Percentiles rank a stretch among this genome's conserved stretches.
Evolutionary conservation across 2,113 vertebrate species (phyloP).

Genomic region (Martes martes): DNA sequence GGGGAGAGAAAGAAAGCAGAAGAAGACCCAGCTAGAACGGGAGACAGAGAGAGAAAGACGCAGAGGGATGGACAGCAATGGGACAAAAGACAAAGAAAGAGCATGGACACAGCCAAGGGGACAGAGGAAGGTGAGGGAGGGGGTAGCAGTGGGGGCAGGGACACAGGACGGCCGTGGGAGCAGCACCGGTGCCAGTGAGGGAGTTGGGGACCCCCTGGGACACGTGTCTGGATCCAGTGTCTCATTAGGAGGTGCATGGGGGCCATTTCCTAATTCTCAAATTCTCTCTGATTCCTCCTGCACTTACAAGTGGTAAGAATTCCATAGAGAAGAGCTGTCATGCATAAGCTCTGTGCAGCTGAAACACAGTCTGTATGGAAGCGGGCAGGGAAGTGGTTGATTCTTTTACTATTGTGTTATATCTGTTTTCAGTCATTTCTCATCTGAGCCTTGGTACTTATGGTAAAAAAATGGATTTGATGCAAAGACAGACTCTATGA

Average conservation of each 20-base stretch:
- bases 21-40: neutral
- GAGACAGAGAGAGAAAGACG: accelerated
- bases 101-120: neutral
- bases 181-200: neutral
- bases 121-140: neutral
- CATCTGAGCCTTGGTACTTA: neutral
- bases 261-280: neutral
- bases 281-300: neutral
- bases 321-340: neutral
- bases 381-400: neutral
- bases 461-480: neutral
- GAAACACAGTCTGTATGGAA: neutral
- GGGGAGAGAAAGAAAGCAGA: neutral
- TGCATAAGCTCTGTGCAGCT: neutral
- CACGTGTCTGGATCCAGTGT: neutral
- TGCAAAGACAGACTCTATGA: neutral
- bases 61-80: neutral
- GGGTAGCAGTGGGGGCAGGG: neutral
- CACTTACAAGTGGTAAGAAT: neutral
- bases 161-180: neutral
- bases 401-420: neutral
- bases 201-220: neutral
- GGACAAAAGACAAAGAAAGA: neutral
- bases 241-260: neutral
- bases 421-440: neutral